Evolutionary conservation across 1,140 invertebrate genomes (phyloP).

Genomic region (Polypedilum pembai): DNA sequence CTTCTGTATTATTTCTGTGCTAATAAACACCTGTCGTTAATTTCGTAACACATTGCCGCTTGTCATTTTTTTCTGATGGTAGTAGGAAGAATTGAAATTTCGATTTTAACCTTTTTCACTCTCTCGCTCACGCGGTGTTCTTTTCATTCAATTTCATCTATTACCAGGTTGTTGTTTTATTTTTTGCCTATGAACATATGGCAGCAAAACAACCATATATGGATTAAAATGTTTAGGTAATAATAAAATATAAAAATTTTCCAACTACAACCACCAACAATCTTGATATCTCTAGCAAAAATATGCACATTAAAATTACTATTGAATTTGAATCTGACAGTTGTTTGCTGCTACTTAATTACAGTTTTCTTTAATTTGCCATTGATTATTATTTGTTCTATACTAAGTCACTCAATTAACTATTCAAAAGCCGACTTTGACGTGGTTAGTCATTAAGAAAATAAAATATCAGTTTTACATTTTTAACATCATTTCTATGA

Average conservation of each 20-base stretch:
- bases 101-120: background rate
- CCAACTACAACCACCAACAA: background rate
- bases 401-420: background rate
- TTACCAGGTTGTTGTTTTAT: constrained; percentile 6
- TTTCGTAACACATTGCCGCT: constrained; percentile 7
- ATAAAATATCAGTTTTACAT: background rate
- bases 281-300: too few species aligned
- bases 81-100: background rate
- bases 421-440: background rate
- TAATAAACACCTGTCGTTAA: constrained; percentile 18
- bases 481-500: background rate
- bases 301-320: too few species aligned
- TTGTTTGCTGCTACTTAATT: background rate
- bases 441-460: background rate
- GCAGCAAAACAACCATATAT: background rate
- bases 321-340: too few species aligned
- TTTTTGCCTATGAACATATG: background rate
- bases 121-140: background rate
- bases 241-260: constrained; percentile 10
- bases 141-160: background rate
- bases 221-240: background rate
- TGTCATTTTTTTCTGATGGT: background rate
- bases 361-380: background rate
- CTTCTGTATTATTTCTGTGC: background rate
- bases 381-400: background rate